Evolutionary conservation across 1,140 invertebrate species (phyloP).

Genomic region (Pantala flavescens): DNA sequence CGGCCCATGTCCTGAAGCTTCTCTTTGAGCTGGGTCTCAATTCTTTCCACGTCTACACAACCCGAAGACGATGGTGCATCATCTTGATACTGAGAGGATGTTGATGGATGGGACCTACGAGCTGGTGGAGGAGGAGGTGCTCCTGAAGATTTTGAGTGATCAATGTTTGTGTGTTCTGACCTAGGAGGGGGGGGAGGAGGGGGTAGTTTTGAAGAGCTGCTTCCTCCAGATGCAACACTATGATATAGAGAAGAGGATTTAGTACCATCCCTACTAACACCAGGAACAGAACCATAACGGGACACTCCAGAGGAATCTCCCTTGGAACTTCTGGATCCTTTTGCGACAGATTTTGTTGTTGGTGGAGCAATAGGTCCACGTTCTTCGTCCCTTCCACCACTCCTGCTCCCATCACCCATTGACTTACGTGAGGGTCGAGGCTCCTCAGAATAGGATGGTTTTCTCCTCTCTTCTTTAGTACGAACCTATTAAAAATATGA

Average conservation of each 20-base stretch:
- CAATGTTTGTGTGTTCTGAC: neutral
- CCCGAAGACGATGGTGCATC: neutral
- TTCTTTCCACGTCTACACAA: constrained; percentile 28
- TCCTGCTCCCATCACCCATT: neutral
- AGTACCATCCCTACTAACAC: neutral
- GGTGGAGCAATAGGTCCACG: neutral
- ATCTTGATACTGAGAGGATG: constrained; percentile 8
- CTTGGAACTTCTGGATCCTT: neutral
- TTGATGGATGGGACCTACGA: neutral
- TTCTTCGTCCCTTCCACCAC: neutral
- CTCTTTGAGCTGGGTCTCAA: constrained; percentile 39
- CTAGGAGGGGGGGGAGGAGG: neutral
- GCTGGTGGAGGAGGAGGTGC: constrained; percentile 11
- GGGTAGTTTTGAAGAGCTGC: neutral
- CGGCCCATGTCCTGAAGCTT: constrained; percentile 31
- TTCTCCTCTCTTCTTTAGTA: constrained; percentile 42
- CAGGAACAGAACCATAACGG: neutral
- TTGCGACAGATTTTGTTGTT: neutral
- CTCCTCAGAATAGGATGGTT: constrained; percentile 31
- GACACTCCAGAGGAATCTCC: neutral
- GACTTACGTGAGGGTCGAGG: neutral
- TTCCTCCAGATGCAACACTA: neutral
- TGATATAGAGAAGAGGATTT: neutral
- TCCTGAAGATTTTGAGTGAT: neutral
- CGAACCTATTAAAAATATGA: constrained; percentile 24